These are phyloP conservation scores for Chelon auratus DNA, from an alignment of 2,797 vertebrate species.

Conservation along the genomic window DNA sequence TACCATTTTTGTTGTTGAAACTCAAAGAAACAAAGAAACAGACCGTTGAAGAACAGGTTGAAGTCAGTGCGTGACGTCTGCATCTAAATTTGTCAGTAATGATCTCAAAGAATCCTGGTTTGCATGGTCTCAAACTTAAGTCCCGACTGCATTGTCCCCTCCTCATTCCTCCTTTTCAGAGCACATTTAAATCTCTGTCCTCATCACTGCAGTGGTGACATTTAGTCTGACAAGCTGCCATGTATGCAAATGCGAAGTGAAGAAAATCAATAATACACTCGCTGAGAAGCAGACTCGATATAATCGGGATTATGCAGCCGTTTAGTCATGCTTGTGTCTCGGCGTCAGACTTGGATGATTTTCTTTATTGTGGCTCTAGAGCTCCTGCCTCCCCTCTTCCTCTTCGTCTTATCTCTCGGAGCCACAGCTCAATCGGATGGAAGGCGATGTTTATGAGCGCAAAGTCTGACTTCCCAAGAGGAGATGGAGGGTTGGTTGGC, in stretches of 20 bases:
- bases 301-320: conserved; percentile 45
- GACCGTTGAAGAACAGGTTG: too few relatives aligned
- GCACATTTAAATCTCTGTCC: conserved; percentile 12
- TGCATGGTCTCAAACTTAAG: neutral
- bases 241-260: conserved; percentile 50
- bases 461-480: conserved; percentile 22
- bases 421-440: conserved; percentile 17
- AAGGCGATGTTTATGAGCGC: neutral
- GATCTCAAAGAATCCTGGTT: neutral
- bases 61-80: neutral
- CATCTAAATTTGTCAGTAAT: neutral
- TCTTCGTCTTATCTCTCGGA: conserved; percentile 33
- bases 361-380: conserved; percentile 7
- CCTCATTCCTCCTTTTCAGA: neutral
- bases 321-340: conserved; percentile 41
- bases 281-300: conserved; percentile 43
- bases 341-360: conserved; percentile 12
- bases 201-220: conserved; percentile 21
- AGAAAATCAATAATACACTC: conserved; percentile 44
- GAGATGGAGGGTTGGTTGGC: conserved; percentile 18
- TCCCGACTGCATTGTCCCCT: neutral
- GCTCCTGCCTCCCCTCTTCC: neutral
- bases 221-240: conserved; percentile 25
- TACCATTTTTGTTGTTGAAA: too few relatives aligned
- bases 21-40: too few relatives aligned